Base-by-base conservation (phyloP, 2,113 vertebrate species). In the Melozone crissalis region DNA sequence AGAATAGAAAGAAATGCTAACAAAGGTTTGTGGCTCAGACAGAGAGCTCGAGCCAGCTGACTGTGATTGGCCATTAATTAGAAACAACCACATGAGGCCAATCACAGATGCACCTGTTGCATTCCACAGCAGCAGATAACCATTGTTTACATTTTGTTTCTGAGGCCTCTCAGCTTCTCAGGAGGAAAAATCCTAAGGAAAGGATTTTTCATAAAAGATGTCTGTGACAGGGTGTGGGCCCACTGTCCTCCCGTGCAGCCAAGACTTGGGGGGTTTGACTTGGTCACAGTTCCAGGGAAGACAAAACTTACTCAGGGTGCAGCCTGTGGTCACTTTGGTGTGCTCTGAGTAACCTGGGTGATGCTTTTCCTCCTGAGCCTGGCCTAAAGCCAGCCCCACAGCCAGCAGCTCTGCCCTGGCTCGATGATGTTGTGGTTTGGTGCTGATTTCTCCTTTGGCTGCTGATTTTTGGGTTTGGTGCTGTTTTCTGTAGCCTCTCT, bases 251-350 rank as follows among this genome's bases (percentile, higher is more conserved):
- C 1, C 44, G 3, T 20, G 35, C 20, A 51, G 33, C 13, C 2
- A 17, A 31, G 23, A 5, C 6, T 10, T 1, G 2, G 9, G 26
- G 4, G 3, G 11, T 39, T 35, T 2, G 47, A 3, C 14, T 51
- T 18, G 19, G 24, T 54, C 55, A 23, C 31, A 9, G 31, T 11
- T 7, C 51, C 30, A 6, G 2, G 5, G 33, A 37, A 87, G 62
- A 46, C 15, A 11, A 20, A 52, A 0, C 7, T 8, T 41, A 41
- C 41, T 49, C 39, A 33, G 7, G 14, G 2, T 37, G 20, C 20
- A 16, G 4, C 49, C 30, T 15, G 77, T 5, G 46, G 39, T 47
- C 41, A 2, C 26, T 81, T 8, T 21, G 61, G 51, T 37, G 16
- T 47, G n/a, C 30, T 44, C 65, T 57, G 26, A 33, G 3, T 39